A percentile compares a stretch with the other conserved stretches of the same genome.
Conservation (phyloP, 1,140 invertebrate species). For the Copidosoma floridanum region DNA sequence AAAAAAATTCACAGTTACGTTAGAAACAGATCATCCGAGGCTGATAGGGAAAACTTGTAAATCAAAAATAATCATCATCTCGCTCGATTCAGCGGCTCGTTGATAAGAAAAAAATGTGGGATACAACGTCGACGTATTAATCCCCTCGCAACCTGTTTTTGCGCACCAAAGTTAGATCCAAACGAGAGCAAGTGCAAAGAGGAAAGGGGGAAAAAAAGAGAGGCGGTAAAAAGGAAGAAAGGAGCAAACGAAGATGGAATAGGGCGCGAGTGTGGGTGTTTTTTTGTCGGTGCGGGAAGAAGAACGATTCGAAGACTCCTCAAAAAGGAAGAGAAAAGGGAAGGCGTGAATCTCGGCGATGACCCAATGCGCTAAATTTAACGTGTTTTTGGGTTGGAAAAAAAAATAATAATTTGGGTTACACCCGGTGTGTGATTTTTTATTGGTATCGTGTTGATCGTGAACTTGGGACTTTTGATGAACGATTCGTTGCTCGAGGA, state of each 20-base stretch:
- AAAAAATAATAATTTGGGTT: neutral
- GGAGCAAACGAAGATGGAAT: slow-evolving; percentile 7
- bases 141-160: slow-evolving; percentile 9
- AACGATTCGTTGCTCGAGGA: too few relatives aligned
- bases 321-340: neutral
- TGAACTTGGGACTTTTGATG: too few relatives aligned
- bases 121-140: neutral
- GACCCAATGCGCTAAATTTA: slow-evolving; percentile 13
- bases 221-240: neutral
- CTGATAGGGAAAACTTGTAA: slow-evolving; percentile 20
- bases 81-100: slow-evolving; percentile 7
- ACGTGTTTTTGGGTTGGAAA: neutral
- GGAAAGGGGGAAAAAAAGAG: neutral
- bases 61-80: slow-evolving; percentile 12
- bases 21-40: slow-evolving; percentile 20
- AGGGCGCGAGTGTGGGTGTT: neutral
- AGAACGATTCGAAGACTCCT: too few relatives aligned
- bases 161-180: slow-evolving; percentile 2
- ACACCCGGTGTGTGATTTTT: neutral
- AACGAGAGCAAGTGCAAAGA: neutral
- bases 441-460: too few relatives aligned
- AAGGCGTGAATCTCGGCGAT: neutral
- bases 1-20: slow-evolving; percentile 11
- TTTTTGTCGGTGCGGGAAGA: too few relatives aligned
- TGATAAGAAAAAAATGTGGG: slow-evolving; percentile 1